Evolutionary conservation across 2,888 invertebrate genomes (phyloP), one percentile per base, ranked within the genome.

Genomic region (Lasioglossum marginatum): DNA sequence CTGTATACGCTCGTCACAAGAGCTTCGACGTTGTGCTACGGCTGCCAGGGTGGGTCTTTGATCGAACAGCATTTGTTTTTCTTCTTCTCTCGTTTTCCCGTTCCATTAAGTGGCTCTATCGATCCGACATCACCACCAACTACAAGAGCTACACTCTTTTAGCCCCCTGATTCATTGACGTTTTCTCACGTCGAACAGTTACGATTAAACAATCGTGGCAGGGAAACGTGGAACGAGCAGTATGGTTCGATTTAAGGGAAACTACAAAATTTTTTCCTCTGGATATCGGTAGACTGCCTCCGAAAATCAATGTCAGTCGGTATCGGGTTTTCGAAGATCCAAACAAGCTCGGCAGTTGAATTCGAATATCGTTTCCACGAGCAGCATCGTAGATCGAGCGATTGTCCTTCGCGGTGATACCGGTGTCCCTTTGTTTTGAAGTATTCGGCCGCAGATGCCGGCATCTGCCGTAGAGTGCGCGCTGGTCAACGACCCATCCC

Each of bases 401-500:
- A 31, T n/a, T 4, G 19, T 40, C 43, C 27, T 78, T 16, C 12
- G 5, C n/a, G n/a, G 3, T 1, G 34, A 31, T 40, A 76, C 66
- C 81, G 80, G 80, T 73, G 77, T 73, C 60, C 73, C 79, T 81
- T 86, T 87, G 86, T 87, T 86, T 86, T 87, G 73, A 83, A 87
- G 63, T 70, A 57, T 60, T 82, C 80, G 37, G 70, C 31, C 48
- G 48, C 68, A 52, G 72, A 77, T 83, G 87, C 87, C 87, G 87
- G 87, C 77, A 71, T 81, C 87, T 83, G 70, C 73, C 77, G 60
- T 81, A 86, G 87, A 87, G 87, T 77, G 87, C 87, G 87, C 87
- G 40, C 73, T 87, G 87, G 87, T 87, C 87, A 87, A 83, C 83
- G 87, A 87, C 87, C 87, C 83, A 87, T 81, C 83, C 87, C 87